phyloP scores from a whole-genome alignment of 2,888 invertebrate genomes.

The Ceriagrion tenellum region DNA sequence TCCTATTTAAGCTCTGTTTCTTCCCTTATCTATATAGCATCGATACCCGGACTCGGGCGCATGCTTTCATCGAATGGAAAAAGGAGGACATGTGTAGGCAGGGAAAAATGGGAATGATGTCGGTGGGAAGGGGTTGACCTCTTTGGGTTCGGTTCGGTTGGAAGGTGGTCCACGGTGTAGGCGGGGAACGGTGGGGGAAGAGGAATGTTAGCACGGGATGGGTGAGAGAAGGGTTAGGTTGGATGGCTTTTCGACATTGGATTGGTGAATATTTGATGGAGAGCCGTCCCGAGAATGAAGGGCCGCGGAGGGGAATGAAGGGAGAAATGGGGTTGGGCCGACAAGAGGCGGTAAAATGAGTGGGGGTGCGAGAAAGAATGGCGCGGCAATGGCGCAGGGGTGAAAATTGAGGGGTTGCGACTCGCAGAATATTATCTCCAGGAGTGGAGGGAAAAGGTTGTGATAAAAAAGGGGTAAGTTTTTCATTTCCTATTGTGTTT shows the following conservation, averaged over 20 bases:
- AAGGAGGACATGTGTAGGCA: neutral
- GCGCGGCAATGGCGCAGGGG: neutral
- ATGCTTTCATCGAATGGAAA: neutral
- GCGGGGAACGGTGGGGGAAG: neutral
- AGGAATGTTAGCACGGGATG: neutral
- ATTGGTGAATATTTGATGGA: constrained; percentile 65
- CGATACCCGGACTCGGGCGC: neutral
- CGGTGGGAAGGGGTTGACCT: neutral
- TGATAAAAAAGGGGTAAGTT: neutral
- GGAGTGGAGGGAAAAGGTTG: neutral
- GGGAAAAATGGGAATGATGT: neutral
- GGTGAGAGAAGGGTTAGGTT: neutral
- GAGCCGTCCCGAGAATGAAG: constrained; percentile 28
- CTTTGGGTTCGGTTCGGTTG: neutral
- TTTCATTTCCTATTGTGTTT: constrained; percentile 62
- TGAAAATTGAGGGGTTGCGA: neutral
- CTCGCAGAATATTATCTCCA: neutral
- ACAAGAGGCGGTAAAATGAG: too few species aligned
- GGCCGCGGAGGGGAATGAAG: neutral
- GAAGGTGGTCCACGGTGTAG: neutral
- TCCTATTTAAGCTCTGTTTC: neutral
- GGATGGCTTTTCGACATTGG: constrained; percentile 42
- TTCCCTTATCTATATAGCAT: neutral
- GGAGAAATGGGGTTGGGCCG: neutral
- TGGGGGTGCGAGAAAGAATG: neutral